Evolutionary conservation across 2,888 invertebrate genomes (phyloP).

Genomic region (Drosophila kambysellisi): DNA sequence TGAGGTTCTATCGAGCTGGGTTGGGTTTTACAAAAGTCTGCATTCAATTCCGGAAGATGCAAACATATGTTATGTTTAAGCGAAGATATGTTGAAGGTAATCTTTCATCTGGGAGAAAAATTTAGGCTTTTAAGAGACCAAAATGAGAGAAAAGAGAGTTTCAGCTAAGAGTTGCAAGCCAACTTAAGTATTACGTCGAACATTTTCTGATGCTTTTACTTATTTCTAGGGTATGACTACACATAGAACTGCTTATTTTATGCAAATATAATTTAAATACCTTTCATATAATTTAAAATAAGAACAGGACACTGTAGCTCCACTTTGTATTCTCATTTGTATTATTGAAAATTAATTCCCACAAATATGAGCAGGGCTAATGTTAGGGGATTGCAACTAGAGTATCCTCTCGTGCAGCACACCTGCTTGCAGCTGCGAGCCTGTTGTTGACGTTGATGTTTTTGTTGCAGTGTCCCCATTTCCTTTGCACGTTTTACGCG

Average conservation of each 20-base stretch:
- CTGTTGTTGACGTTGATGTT: conserved; percentile 34
- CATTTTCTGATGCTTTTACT: not conserved
- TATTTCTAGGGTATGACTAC: not conserved
- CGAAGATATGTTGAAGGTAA: not conserved
- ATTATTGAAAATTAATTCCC: not conserved
- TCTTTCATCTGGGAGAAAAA: not conserved
- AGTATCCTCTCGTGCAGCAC: conserved; percentile 8
- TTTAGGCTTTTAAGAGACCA: not conserved
- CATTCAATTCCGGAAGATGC: not conserved
- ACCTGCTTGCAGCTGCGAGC: not conserved
- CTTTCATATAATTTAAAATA: not conserved
- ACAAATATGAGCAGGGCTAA: too few relatives aligned
- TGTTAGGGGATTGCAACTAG: not conserved
- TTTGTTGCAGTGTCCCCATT: conserved; percentile 60
- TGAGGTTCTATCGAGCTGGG: fast-evolving
- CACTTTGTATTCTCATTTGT: not conserved
- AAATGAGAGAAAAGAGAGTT: not conserved
- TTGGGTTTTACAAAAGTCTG: not conserved
- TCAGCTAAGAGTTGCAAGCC: not conserved
- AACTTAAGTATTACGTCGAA: not conserved
- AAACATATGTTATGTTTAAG: not conserved
- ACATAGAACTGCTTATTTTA: not conserved
- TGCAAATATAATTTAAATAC: not conserved
- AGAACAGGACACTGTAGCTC: not conserved
- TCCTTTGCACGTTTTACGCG: conserved; percentile 53